A percentile compares a stretch with the other conserved stretches of the same genome.
These are phyloP conservation scores for Sialia sialis DNA, from an alignment of 2,113 vertebrate genomes.

Conservation along the genomic window DNA sequence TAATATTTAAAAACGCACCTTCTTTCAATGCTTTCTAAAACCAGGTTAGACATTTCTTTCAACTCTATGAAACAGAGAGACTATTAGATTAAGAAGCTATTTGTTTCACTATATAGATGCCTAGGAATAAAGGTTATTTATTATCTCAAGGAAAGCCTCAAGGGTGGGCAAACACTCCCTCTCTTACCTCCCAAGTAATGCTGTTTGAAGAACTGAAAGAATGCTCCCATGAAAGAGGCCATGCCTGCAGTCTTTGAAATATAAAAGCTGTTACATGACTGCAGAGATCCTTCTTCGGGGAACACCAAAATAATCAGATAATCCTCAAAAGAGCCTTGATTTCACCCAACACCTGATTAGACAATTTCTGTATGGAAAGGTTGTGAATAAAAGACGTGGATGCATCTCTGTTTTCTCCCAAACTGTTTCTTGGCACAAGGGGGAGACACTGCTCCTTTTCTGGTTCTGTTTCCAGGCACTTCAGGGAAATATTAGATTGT, in stretches of 20 bases:
- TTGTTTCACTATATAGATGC: neutral
- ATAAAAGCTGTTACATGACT: neutral
- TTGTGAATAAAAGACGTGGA: neutral
- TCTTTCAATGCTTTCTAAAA: neutral
- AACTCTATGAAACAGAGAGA: neutral
- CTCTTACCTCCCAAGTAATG: neutral
- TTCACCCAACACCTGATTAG: neutral
- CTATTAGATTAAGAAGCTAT: neutral
- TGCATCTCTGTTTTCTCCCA: neutral
- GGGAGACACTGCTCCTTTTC: conserved; percentile 40
- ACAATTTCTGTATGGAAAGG: neutral
- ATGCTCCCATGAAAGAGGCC: neutral
- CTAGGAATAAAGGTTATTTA: neutral
- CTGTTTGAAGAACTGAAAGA: neutral
- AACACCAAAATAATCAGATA: neutral
- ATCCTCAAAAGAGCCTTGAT: neutral
- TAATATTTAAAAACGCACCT: neutral
- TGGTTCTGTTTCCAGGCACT: neutral
- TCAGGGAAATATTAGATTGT: neutral
- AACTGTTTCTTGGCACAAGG: conserved; percentile 37
- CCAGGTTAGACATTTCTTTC: neutral
- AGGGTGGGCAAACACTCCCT: neutral
- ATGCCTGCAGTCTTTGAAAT: accelerated
- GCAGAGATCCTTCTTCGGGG: neutral
- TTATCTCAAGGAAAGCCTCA: neutral